Base-by-base conservation (phyloP, 1,140 invertebrate genomes). In the Leucophenga varia region DNA sequence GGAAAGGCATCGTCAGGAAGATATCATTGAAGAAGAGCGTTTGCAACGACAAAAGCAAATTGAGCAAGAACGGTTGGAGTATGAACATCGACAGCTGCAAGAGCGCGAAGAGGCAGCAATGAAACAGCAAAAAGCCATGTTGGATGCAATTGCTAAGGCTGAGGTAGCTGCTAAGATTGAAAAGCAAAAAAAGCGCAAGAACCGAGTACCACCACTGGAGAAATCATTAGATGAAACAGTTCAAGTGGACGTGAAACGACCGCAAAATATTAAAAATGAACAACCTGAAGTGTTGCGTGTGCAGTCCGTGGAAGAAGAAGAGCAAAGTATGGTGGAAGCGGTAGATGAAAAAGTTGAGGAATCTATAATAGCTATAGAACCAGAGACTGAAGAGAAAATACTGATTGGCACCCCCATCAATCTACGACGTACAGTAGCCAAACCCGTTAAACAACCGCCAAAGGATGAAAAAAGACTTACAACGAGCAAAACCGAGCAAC, bases 11-110 rank as follows among this genome's bases (percentile, higher is more conserved):
- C 54, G 80, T 8, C 69, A 71, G 44, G 84, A 86, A 54, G 84
- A 86, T 59, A 71, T 67, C 28, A 68, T 79, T 44, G 84, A 86
- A 52, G 84, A 86, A 43, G 76, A 83, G 36, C 73, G 84, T 18
- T 75, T 86, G 2, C 72, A 76, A 18, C 72, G 77, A 8, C 80
- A 86, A 43, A 78, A 79, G 28, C 79, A 85, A 50, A 59, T 79
- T 32, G 84, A 86, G 56, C 76, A 77, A 30, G 72, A 81, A 54
- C 78, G 81, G 2, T 44, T 80, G 13, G 76, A 81, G 37, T 67
- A 74, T 14, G 81, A 83, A 32, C 73, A 81, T 1, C 63, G 75
- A 3, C 52, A 77, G 10, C 55, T 78, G 0, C 67, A 73, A 22
- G 81, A 84, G 46, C 80, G 84, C 38, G 78, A 81, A 16, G 79